Base-by-base conservation (phyloP, 2,797 vertebrate species). In the Ispidina lecontei region DNA sequence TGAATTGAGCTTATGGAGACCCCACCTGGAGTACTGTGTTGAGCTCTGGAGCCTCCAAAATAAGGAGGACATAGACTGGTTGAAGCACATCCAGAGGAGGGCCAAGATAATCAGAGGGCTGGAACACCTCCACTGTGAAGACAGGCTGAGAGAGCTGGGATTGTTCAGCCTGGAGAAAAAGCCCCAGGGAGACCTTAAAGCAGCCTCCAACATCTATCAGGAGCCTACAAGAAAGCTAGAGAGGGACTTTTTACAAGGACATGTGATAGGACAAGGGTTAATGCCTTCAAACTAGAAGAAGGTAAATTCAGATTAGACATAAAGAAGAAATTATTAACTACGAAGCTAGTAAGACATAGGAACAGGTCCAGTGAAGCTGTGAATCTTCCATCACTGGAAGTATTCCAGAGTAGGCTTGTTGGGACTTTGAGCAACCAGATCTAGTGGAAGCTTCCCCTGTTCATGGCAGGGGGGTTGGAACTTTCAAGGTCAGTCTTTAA, bases 1-100 rank as follows among this genome's bases (percentile, higher is more conserved):
- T 94, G 90, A 92, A 95, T 72, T 88, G 62, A 93, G 83, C 77
- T 93, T 94, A 91, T 64, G 28, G 47, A 67, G 23, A 47, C 23
- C 31, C 23, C 22, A 20, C 15, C 22, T 65, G 23, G 41, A 52
- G 49, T 49, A 49, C 18, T 67, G 25, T 10, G 25, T 21, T 67
- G 23, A 28, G 17, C 25, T 67, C 25, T 67, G 46, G 23, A 31
- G 23, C 31, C 25, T 9, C 13, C 31, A 67, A 33, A 23, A 67
- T 12, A 28, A 67, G 22, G 33, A 26, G 17, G 31, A 65, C n/a
- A 65, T 25, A 22, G 43, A 67, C 17, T 25, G 47, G 23, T 28
- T 67, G 44, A 25, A 65, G 22, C 44, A 31, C 15, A 22, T 33
- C n/a, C n/a, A 65, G 21, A 33, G 15, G 22, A 35, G 28, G 29